These are phyloP conservation scores for Coranthus polyacanthus DNA, from an alignment of 2,797 vertebrate species.

Conservation along the genomic window DNA sequence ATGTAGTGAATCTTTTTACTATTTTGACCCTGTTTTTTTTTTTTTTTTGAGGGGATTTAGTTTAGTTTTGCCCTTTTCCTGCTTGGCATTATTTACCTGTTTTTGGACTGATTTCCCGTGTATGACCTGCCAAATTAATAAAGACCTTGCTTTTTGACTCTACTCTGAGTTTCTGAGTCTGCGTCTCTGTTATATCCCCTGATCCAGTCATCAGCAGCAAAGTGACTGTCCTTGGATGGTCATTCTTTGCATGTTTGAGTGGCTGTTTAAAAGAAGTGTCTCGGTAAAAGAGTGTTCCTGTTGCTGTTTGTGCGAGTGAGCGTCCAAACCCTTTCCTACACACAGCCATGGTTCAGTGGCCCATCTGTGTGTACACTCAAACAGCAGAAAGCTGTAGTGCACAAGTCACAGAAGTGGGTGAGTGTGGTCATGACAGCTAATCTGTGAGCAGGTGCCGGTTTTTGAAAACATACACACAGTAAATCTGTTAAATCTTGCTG, in stretches of 20 bases:
- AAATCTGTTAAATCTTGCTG: conserved; percentile 63
- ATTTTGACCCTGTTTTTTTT: too few species aligned
- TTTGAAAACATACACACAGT: conserved; percentile 51
- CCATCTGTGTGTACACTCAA: conserved; percentile 21
- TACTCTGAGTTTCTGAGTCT: too few species aligned
- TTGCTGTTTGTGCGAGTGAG: not conserved
- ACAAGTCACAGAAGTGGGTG: not conserved
- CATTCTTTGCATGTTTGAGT: not conserved
- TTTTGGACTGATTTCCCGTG: too few species aligned
- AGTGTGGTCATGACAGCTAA: conserved; percentile 52
- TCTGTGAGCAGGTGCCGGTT: conserved; percentile 60
- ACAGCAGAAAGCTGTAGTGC: conserved; percentile 6
- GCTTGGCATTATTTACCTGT: too few species aligned
- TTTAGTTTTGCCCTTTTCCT: too few species aligned
- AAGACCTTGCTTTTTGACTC: too few species aligned
- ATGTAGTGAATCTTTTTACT: too few species aligned
- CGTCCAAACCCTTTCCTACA: not conserved
- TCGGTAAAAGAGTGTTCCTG: conserved; percentile 5
- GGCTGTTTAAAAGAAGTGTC: conserved; percentile 5
- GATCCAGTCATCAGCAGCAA: too few species aligned
- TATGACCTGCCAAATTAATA: too few species aligned
- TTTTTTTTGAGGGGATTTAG: too few species aligned
- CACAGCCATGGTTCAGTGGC: conserved; percentile 13
- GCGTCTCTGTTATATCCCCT: too few species aligned
- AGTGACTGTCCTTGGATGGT: not conserved